Percentiles rank a stretch among this genome's conserved stretches.
Conservation (phyloP, 2,797 vertebrate genomes). For the Fundulus diaphanus region DNA sequence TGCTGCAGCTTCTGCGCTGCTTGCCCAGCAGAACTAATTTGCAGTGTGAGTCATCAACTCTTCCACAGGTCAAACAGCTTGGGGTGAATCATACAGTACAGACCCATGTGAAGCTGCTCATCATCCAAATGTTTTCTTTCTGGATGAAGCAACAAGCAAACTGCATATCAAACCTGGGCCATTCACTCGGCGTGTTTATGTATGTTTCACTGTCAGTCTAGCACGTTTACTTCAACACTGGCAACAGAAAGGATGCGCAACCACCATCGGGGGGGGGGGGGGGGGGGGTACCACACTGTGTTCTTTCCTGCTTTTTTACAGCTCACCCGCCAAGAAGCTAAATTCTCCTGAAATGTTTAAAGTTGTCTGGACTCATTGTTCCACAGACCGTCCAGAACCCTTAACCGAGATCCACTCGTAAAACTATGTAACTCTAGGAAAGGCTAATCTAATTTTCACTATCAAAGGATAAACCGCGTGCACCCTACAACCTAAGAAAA, state of each 20-base stretch:
- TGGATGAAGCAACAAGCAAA: conserved; percentile 59
- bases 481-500: no score
- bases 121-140: conserved; percentile 57
- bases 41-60: conserved; percentile 62
- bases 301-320: background rate
- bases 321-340: no score
- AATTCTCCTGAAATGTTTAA: no score
- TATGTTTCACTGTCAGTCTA: conserved; percentile 28
- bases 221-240: conserved; percentile 22
- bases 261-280: background rate
- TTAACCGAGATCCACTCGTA: background rate
- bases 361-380: background rate
- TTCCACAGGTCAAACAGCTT: conserved; percentile 59
- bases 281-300: no score
- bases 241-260: background rate
- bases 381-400: background rate
- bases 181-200: conserved; percentile 38
- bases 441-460: no score
- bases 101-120: conserved; percentile 53
- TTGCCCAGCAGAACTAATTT: conserved; percentile 61
- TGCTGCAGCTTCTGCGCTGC: conserved; percentile 30
- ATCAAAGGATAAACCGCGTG: no score
- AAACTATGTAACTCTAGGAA: no score
- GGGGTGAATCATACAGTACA: conserved; percentile 53
- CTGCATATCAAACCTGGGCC: conserved; percentile 42